phyloP scores from a whole-genome alignment of 30 jellyfish, hydroid and myxozoan genomes.

The Catostylus mosaicus region DNA sequence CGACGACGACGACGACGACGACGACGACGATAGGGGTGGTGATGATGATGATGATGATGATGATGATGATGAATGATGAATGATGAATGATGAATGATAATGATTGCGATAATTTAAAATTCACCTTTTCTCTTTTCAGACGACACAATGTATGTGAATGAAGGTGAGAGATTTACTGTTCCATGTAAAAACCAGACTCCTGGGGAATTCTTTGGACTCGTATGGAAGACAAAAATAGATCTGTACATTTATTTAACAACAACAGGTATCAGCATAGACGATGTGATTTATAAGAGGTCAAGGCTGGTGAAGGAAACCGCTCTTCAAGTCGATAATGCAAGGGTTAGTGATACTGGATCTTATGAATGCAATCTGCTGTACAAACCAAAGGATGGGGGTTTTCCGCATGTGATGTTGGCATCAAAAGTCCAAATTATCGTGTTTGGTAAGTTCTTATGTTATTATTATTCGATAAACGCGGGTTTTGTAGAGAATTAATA shows the following conservation, averaged over 20 bases:
- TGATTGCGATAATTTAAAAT: not conserved
- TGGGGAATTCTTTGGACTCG: conserved; percentile 57
- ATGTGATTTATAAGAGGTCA: conserved; percentile 20
- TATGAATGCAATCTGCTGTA: conserved; percentile 64
- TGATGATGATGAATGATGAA: no score
- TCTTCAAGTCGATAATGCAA: conserved; percentile 34
- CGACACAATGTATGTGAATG: conserved; percentile 33
- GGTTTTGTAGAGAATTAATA: no score
- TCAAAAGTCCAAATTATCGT: conserved; percentile 39
- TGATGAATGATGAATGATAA: no score
- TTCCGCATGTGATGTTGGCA: conserved; percentile 26
- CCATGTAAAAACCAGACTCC: conserved; percentile 80
- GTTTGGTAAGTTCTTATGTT: conserved; percentile 55
- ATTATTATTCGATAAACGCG: no score
- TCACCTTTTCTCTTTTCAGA: conserved; percentile 19
- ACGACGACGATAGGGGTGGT: no score
- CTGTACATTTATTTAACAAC: conserved; percentile 12
- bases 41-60: no score
- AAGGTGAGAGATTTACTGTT: conserved; percentile 35
- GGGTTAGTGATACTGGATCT: conserved; percentile 32
- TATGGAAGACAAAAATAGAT: conserved; percentile 43
- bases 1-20: no score
- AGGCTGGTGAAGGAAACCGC: conserved; percentile 47
- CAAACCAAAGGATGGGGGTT: not conserved
- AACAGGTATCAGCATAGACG: conserved; percentile 30